Evolutionary conservation across 2,888 invertebrate genomes (phyloP), one percentile per base, ranked within the genome.

Genomic region (Ametastegia equiseti): DNA sequence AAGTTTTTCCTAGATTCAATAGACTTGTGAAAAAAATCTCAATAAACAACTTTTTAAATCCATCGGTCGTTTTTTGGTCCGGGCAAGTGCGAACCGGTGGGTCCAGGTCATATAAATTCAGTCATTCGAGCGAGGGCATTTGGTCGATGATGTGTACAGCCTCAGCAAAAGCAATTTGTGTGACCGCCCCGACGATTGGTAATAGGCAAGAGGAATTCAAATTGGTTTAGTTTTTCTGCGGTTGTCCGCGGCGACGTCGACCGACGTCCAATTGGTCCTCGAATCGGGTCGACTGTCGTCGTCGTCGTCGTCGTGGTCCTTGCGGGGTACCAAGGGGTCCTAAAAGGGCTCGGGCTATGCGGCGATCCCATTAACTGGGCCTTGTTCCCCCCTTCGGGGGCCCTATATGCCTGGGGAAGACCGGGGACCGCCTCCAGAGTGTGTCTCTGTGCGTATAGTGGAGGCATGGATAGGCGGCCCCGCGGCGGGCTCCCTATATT

Each of bases 161-260:
- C 23, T 71, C 45, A 80, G 84, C 83, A 81, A 86, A 86, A 89
- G 90, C 90, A 91, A 91, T 91, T 91, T 91, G 90, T 91, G 90
- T 89, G 90, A 91, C 90, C 89, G 90, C 90, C 88, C 89, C 90
- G 89, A 88, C 88, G 90, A 91, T 91, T 88, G 90, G 89, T 90
- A 91, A 91, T 90, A 91, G 90, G 90, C 88, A 88, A 89, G 88
- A 86, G 88, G 87, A 87, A 89, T 89, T 90, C 88, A 89, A 90
- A 90, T 90, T 90, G 90, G 89, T 88, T 88, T 88, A 89, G 87
- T 89, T 90, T 90, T 91, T 90, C 89, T 89, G 89, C 87, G 89
- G 88, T 89, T 88, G 88, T 88, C 89, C 89, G 89, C 87, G 88
- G 88, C 89, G 90, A 90, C 90, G 90, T 90, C 90, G 87, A 42